These are phyloP conservation scores for Holotrichia oblita DNA, from an alignment of 1,140 invertebrate genomes.

Conservation along the genomic window DNA sequence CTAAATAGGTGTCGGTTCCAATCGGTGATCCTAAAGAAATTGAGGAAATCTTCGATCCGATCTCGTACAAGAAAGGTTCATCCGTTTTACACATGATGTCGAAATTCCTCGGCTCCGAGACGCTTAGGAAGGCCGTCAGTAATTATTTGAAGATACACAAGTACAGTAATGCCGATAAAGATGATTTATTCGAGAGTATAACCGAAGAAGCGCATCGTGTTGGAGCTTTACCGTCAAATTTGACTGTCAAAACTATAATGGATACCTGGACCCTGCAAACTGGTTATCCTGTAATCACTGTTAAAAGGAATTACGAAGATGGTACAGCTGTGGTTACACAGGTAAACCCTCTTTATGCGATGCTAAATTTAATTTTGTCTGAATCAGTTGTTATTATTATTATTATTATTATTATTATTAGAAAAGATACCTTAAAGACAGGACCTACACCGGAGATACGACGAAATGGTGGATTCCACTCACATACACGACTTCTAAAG, in stretches of 20 bases:
- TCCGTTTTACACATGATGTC: constrained; percentile 89
- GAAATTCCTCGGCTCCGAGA: constrained; percentile 80
- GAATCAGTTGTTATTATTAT: neutral
- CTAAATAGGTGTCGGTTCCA: constrained; percentile 65
- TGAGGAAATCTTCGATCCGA: constrained; percentile 87
- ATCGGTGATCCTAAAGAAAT: constrained; percentile 81
- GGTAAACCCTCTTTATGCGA: constrained; percentile 58
- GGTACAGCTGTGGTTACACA: constrained; percentile 65
- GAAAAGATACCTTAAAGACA: constrained; percentile 58
- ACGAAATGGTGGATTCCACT: constrained; percentile 68
- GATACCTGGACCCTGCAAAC: constrained; percentile 86
- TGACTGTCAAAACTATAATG: constrained; percentile 75
- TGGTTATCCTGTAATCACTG: constrained; percentile 81
- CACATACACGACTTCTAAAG: constrained; percentile 60
- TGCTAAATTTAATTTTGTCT: neutral
- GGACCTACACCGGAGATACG: constrained; percentile 47
- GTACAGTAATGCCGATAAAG: constrained; percentile 79
- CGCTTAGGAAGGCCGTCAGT: constrained; percentile 74
- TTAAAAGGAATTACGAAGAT: constrained; percentile 70
- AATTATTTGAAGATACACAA: constrained; percentile 72
- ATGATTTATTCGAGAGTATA: constrained; percentile 83
- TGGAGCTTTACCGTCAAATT: constrained; percentile 63
- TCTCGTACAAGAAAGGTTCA: constrained; percentile 88
- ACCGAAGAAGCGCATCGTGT: constrained; percentile 67
- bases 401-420: constrained; percentile 39